phyloP scores from a whole-genome alignment of 2,797 vertebrate genomes.

The Siniperca obscura region DNA sequence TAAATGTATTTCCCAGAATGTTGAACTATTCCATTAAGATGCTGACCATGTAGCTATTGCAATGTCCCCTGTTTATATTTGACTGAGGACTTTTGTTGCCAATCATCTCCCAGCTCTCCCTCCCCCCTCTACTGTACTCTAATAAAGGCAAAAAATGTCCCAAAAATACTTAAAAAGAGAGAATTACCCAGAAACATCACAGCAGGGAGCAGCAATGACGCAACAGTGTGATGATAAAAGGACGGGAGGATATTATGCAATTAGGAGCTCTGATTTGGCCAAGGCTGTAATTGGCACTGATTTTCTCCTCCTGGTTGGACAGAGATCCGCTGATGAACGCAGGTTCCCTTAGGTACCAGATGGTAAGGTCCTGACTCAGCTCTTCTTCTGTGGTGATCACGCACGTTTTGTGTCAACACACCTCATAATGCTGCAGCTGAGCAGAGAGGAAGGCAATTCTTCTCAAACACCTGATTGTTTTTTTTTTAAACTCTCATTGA shows the following conservation, averaged over 20 bases:
- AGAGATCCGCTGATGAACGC: slow-evolving; percentile 73
- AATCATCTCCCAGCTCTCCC: background rate
- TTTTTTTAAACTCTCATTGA: background rate
- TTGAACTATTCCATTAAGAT: background rate
- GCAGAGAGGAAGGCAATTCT: background rate
- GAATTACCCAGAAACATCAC: slow-evolving; percentile 24
- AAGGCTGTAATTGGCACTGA: slow-evolving; percentile 42
- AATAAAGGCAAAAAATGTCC: background rate
- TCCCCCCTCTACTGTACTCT: background rate
- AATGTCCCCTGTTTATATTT: background rate
- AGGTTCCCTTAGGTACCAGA: slow-evolving; percentile 76
- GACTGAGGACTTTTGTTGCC: background rate
- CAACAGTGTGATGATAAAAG: slow-evolving; percentile 21
- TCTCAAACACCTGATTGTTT: slow-evolving; percentile 6
- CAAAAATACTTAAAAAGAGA: slow-evolving; percentile 4
- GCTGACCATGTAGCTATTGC: background rate
- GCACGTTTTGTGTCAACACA: slow-evolving; percentile 34
- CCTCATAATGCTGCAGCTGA: slow-evolving; percentile 27
- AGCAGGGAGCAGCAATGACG: slow-evolving; percentile 29
- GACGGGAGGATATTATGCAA: slow-evolving; percentile 52
- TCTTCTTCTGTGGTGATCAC: slow-evolving; percentile 55
- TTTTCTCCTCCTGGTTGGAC: slow-evolving; percentile 66
- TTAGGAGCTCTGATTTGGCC: slow-evolving; percentile 44
- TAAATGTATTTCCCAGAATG: background rate
- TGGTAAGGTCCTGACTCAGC: slow-evolving; percentile 78